Percentiles rank a stretch among this genome's conserved stretches.
Conservation (phyloP, 1,140 invertebrate species). For the Drosophila nannoptera region DNA sequence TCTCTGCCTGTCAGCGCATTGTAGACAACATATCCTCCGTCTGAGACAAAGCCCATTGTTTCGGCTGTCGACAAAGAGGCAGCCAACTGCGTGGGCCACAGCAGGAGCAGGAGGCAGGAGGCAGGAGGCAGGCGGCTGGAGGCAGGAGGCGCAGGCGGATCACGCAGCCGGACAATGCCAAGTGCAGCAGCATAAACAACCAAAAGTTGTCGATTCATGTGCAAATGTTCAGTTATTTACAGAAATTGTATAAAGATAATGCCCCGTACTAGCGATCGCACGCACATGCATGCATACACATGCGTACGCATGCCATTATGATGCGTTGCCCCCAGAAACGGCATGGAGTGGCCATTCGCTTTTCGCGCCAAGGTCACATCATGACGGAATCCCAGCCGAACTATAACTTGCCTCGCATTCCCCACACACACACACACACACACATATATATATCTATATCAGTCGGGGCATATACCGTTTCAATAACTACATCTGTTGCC, state of each 20-base stretch:
- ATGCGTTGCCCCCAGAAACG: not conserved
- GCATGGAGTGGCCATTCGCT: slow-evolving; percentile 1
- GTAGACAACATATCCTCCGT: slow-evolving; percentile 13
- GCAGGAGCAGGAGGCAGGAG: not conserved
- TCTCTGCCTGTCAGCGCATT: slow-evolving; percentile 13
- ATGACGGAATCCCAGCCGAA: slow-evolving; percentile 3
- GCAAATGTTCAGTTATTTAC: slow-evolving; percentile 13
- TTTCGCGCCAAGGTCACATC: slow-evolving; percentile 13
- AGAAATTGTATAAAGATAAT: not conserved
- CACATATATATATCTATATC: not conserved
- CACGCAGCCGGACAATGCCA: slow-evolving; percentile 7
- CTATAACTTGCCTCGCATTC: not conserved
- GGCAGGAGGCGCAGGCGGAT: not conserved
- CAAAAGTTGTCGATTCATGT: slow-evolving; percentile 9
- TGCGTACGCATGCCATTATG: slow-evolving; percentile 3
- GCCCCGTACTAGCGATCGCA: not conserved
- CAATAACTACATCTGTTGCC: slow-evolving; percentile 2
- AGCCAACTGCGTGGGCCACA: slow-evolving; percentile 13
- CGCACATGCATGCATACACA: too few species aligned
- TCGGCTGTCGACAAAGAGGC: slow-evolving; percentile 36
- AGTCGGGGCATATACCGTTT: not conserved
- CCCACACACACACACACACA: too few species aligned
- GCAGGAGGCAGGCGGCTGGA: slow-evolving; percentile 8
- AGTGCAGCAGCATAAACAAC: slow-evolving; percentile 34
- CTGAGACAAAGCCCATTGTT: slow-evolving; percentile 66